Evolutionary conservation across 1,140 invertebrate genomes (phyloP).

Genomic region (Triops longicaudatus): DNA sequence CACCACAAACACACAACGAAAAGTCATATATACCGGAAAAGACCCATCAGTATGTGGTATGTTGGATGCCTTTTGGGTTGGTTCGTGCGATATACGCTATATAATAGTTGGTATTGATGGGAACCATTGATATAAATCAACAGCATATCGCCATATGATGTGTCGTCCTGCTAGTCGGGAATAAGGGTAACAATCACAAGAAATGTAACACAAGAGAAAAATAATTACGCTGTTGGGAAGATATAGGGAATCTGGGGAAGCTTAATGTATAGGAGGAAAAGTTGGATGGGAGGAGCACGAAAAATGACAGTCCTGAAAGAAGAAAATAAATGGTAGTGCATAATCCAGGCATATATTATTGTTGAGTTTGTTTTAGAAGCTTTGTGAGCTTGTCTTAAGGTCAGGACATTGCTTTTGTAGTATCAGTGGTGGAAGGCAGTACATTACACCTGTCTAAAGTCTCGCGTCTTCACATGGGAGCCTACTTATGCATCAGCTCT

Average conservation of each 20-base stretch:
- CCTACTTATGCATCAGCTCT: slow-evolving; percentile 75
- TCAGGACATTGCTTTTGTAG: slow-evolving; percentile 46
- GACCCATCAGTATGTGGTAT: slow-evolving; percentile 14
- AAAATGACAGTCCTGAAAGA: background rate
- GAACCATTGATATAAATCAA: background rate
- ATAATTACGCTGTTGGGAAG: background rate
- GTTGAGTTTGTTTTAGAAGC: background rate
- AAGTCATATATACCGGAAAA: slow-evolving; percentile 3
- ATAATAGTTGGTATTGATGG: slow-evolving; percentile 3
- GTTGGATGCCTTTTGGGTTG: background rate
- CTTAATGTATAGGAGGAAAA: background rate
- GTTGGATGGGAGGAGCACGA: background rate
- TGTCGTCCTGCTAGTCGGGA: background rate
- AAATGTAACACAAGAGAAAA: background rate
- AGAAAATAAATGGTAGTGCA: background rate
- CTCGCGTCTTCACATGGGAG: slow-evolving; percentile 75
- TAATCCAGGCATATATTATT: slow-evolving; percentile 3
- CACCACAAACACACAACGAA: background rate
- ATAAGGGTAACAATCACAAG: background rate
- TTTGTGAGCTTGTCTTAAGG: background rate
- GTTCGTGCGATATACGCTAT: background rate
- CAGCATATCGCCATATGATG: background rate
- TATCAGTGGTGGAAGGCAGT: slow-evolving; percentile 66
- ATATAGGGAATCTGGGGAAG: background rate
- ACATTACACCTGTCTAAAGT: slow-evolving; percentile 69